These are phyloP conservation scores for Calliopum simillimum DNA, from an alignment of 2,888 invertebrate genomes.

Conservation along the genomic window DNA sequence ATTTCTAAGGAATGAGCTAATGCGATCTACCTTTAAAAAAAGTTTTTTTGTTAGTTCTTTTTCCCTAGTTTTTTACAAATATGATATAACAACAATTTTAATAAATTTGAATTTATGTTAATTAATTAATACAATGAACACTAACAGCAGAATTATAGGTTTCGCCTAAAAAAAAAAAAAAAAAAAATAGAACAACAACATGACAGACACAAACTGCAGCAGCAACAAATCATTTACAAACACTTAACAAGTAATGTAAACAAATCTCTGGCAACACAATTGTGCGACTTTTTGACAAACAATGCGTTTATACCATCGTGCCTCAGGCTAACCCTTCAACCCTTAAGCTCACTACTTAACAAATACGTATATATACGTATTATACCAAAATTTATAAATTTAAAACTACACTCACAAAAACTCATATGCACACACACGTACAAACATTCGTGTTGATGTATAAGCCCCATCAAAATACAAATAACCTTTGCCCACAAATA, in stretches of 20 bases:
- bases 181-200: not conserved
- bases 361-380: too few relatives aligned
- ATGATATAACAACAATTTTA: too few relatives aligned
- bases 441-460: not conserved
- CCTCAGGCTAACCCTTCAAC: too few relatives aligned
- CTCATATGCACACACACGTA: not conserved
- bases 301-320: not conserved
- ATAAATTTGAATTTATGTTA: too few relatives aligned
- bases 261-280: constrained; percentile 33
- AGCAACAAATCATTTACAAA: constrained; percentile 31
- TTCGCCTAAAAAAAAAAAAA: too few relatives aligned
- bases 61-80: too few relatives aligned
- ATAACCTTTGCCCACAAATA: constrained; percentile 13
- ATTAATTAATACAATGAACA: too few relatives aligned
- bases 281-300: constrained; percentile 18
- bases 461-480: too few relatives aligned
- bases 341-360: too few relatives aligned
- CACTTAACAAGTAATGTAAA: constrained; percentile 32
- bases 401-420: constrained; percentile 35
- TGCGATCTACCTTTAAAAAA: too few relatives aligned
- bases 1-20: too few relatives aligned
- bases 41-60: too few relatives aligned
- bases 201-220: not conserved
- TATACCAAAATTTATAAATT: not conserved
- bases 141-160: not conserved